These are phyloP conservation scores for Labeo catla DNA, from an alignment of 2,113 vertebrate species.

Conservation along the genomic window DNA sequence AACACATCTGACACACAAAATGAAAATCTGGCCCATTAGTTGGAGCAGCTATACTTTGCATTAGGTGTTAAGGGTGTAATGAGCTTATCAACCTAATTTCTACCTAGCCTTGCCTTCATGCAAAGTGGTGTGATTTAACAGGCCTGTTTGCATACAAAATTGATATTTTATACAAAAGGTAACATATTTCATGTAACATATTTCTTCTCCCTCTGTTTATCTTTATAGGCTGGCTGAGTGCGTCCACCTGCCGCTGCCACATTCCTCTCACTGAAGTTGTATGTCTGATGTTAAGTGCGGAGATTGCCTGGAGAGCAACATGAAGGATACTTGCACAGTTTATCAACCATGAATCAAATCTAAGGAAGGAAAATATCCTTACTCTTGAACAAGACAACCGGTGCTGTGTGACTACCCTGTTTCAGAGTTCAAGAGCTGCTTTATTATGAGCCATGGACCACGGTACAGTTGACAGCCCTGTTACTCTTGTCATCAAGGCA, in stretches of 20 bases:
- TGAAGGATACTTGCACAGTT: not conserved
- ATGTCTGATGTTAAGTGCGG: not conserved
- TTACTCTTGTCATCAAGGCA: constrained; percentile 92
- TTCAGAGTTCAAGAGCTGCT: constrained; percentile 43
- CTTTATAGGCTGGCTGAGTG: constrained; percentile 4
- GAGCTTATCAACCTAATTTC: not conserved
- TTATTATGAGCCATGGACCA: constrained; percentile 82
- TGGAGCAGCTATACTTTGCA: not conserved
- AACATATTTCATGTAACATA: not conserved
- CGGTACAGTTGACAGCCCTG: constrained; percentile 80
- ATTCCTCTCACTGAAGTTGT: not conserved
- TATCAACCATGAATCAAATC: constrained; percentile 45
- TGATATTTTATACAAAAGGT: not conserved
- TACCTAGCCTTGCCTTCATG: not conserved
- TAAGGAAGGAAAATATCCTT: constrained; percentile 49
- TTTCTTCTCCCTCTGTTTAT: not conserved
- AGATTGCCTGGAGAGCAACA: constrained; percentile 8
- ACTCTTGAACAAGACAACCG: not conserved
- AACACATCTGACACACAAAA: not conserved
- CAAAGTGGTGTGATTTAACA: not conserved
- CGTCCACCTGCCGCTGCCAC: not conserved
- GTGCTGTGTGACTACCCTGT: constrained; percentile 21
- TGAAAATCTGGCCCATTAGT: not conserved
- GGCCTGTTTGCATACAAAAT: not conserved
- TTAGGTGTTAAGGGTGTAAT: not conserved